A percentile compares a stretch with the other conserved stretches of the same genome.
These are phyloP conservation scores for Plodia interpunctella DNA, from an alignment of 1,140 invertebrate genomes.

Conservation along the genomic window DNA sequence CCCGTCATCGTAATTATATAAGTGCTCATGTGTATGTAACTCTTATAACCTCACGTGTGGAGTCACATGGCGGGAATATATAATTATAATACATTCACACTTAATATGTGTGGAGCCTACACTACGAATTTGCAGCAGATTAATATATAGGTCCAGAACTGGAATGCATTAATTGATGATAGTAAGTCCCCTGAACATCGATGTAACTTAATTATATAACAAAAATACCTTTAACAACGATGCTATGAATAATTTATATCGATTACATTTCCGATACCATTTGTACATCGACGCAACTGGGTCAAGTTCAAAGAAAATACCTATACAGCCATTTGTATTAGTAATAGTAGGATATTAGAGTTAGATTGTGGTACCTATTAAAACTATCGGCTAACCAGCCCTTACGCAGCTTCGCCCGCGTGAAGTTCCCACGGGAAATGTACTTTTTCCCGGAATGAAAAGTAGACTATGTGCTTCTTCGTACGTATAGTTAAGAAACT, in stretches of 20 bases:
- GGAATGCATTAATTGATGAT: no score
- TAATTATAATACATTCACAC: neutral
- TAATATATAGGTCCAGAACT: no score
- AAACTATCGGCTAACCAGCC: no score
- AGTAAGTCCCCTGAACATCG: no score
- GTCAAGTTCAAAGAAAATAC: conserved; percentile 1
- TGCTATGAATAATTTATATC: neutral
- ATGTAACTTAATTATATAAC: no score
- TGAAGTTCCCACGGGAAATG: no score
- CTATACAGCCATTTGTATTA: neutral
- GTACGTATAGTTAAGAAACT: no score
- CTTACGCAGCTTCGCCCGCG: no score
- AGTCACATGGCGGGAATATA: neutral
- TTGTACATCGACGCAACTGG: neutral
- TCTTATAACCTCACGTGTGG: neutral
- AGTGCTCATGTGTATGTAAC: neutral
- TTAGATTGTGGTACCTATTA: neutral
- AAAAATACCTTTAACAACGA: neutral
- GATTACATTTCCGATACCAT: neutral
- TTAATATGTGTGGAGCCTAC: no score
- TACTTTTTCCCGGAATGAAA: no score
- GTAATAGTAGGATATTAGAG: neutral
- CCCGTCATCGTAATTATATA: neutral
- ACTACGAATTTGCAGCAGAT: no score
- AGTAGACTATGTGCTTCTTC: no score